Evolutionary conservation across 2,888 invertebrate genomes (phyloP).

Genomic region (Archips crataeganus): DNA sequence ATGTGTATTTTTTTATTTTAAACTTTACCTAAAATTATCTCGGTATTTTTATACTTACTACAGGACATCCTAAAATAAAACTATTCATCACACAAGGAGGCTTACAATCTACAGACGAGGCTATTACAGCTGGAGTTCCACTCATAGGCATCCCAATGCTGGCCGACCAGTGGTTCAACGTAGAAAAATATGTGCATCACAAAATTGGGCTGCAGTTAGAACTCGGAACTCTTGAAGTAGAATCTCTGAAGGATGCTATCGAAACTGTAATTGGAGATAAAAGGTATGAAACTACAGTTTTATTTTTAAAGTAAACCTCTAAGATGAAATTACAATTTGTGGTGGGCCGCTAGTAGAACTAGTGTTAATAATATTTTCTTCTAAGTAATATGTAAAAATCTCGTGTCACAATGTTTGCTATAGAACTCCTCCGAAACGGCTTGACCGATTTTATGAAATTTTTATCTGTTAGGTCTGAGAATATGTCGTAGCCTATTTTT

Average conservation of each 20-base stretch:
- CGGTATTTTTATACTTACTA: too few species aligned
- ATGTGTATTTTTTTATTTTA: neutral
- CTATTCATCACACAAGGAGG: slow-evolving; percentile 73
- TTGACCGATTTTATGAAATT: too few species aligned
- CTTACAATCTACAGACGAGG: slow-evolving; percentile 68
- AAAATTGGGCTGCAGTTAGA: slow-evolving; percentile 45
- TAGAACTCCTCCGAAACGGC: too few species aligned
- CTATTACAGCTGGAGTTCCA: slow-evolving; percentile 68
- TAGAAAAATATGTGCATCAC: slow-evolving; percentile 51
- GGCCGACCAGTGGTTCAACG: slow-evolving; percentile 70
- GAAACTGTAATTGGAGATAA: slow-evolving; percentile 49
- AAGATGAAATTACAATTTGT: too few species aligned
- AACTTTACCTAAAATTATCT: too few species aligned
- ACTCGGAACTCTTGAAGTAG: slow-evolving; percentile 43
- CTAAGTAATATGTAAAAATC: too few species aligned
- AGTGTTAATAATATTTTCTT: too few species aligned
- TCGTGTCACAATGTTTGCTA: too few species aligned
- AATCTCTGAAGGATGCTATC: slow-evolving; percentile 52
- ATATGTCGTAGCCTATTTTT: too few species aligned
- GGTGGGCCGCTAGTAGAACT: too few species aligned
- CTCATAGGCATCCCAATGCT: slow-evolving; percentile 70
- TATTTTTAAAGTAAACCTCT: too few species aligned
- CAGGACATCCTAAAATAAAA: slow-evolving; percentile 69
- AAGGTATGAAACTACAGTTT: slow-evolving; percentile 46
- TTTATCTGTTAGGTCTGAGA: too few species aligned